Percentiles rank a stretch among this genome's conserved stretches.
Evolutionary conservation across 2,888 invertebrate species (phyloP).

Genomic region (Mythimna pallens): DNA sequence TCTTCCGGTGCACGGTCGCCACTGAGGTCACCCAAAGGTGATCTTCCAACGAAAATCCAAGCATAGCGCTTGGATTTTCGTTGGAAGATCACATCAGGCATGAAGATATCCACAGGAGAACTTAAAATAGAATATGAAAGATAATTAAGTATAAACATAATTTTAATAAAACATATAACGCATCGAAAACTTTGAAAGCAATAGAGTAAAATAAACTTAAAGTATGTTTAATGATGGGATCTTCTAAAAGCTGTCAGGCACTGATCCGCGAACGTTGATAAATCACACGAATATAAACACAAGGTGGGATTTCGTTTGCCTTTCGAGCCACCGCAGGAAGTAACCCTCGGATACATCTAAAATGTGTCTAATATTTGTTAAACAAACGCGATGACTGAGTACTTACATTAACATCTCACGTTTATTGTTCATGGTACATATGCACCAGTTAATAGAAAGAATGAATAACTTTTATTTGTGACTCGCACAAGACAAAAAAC

Average conservation of each 20-base stretch:
- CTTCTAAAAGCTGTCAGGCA: slow-evolving; percentile 74
- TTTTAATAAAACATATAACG: not conserved
- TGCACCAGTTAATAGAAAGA: not conserved
- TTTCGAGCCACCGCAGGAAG: slow-evolving; percentile 47
- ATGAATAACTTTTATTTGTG: too few relatives aligned
- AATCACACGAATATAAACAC: slow-evolving; percentile 87
- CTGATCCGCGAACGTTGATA: slow-evolving; percentile 84
- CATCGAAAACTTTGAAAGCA: slow-evolving; percentile 59
- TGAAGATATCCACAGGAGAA: too few relatives aligned
- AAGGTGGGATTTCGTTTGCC: slow-evolving; percentile 68
- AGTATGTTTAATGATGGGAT: slow-evolving; percentile 77
- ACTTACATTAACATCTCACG: slow-evolving; percentile 15
- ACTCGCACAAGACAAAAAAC: too few relatives aligned
- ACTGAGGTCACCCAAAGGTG: too few relatives aligned
- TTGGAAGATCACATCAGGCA: too few relatives aligned
- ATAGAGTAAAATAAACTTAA: slow-evolving; percentile 58
- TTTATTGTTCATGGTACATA: not conserved
- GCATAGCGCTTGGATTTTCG: too few relatives aligned
- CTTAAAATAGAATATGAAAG: too few relatives aligned
- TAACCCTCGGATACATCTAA: slow-evolving; percentile 62
- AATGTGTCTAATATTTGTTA: slow-evolving; percentile 70
- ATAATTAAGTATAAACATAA: too few relatives aligned
- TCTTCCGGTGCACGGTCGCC: too few relatives aligned
- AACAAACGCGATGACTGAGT: slow-evolving; percentile 54
- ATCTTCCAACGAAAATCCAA: too few relatives aligned